phyloP scores from a whole-genome alignment of 2,888 invertebrate genomes.

The Myopa tessellatipennis region DNA sequence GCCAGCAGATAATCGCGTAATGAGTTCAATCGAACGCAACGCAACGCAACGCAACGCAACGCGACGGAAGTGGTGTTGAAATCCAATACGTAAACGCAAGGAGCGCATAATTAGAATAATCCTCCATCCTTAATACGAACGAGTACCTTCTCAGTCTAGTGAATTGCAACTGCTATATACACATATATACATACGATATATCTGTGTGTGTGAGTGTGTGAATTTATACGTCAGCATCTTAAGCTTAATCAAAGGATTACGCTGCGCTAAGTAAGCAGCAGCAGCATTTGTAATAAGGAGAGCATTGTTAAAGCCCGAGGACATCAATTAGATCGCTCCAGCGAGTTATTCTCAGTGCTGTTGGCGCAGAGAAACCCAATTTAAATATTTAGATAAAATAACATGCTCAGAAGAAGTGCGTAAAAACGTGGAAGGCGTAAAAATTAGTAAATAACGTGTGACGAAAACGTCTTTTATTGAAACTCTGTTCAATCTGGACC shows the following conservation, averaged over 20 bases:
- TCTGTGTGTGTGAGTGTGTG: conserved; percentile 6
- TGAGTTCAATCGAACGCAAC: conserved; percentile 49
- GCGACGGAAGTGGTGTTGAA: conserved; percentile 30
- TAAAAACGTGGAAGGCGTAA: not conserved
- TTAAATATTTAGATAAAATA: not conserved
- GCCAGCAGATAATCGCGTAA: conserved; percentile 55
- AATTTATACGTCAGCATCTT: not conserved
- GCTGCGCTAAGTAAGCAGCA: conserved; percentile 1
- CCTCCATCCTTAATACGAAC: conserved; percentile 56
- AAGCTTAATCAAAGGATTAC: not conserved
- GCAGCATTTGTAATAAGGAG: conserved; percentile 48
- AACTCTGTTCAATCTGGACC: too few relatives aligned
- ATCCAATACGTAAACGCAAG: conserved; percentile 30
- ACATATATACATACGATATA: conserved; percentile 10
- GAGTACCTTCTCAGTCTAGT: conserved; percentile 26
- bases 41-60: not conserved
- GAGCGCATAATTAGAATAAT: conserved; percentile 62
- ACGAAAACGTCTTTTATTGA: not conserved
- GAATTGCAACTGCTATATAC: conserved; percentile 31
- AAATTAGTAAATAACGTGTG: not conserved
- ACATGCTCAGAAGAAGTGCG: not conserved
- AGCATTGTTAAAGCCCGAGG: conserved; percentile 55
- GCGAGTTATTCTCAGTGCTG: conserved; percentile 15
- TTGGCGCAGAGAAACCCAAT: not conserved
- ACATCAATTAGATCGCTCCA: conserved; percentile 54